Evolutionary conservation across 2,888 invertebrate genomes (phyloP).

Genomic region (Melanophora roralis): DNA sequence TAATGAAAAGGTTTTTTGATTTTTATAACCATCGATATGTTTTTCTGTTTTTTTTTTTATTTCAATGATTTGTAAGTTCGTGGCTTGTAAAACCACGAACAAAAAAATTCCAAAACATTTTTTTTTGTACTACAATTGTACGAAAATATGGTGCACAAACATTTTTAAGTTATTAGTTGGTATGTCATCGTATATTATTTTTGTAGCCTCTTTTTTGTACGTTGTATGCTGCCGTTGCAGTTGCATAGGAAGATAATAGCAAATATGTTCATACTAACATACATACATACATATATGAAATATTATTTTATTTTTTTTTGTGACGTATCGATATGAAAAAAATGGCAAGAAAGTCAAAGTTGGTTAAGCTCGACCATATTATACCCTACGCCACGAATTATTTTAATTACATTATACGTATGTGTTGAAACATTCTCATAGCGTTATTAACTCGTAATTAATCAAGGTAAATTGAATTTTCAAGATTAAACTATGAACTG

Average conservation of each 20-base stretch:
- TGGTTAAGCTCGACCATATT: no score
- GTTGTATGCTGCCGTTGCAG: conserved; percentile 15
- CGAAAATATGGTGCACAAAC: conserved; percentile 47
- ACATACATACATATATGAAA: conserved; percentile 34
- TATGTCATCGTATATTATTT: conserved; percentile 29
- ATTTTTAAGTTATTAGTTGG: conserved; percentile 54
- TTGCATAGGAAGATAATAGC: conserved; percentile 6
- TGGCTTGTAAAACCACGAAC: neutral
- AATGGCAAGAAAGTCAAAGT: no score
- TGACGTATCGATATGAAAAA: conserved; percentile 37
- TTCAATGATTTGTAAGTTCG: conserved; percentile 10
- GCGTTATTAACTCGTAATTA: no score
- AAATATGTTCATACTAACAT: no score
- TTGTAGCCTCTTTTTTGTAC: neutral
- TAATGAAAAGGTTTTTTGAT: neutral
- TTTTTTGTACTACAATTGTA: neutral
- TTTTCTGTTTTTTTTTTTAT: neutral
- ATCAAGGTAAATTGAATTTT: no score
- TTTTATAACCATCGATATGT: no score
- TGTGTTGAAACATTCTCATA: no score
- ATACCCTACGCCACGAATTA: no score
- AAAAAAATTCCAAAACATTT: neutral
- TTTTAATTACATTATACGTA: no score
- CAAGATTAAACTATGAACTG: no score
- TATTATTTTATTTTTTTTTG: conserved; percentile 44